Percentiles rank a stretch among this genome's conserved stretches.
These are phyloP conservation scores for Apocheima hispidaria DNA, from an alignment of 2,888 invertebrate genomes.

Conservation along the genomic window DNA sequence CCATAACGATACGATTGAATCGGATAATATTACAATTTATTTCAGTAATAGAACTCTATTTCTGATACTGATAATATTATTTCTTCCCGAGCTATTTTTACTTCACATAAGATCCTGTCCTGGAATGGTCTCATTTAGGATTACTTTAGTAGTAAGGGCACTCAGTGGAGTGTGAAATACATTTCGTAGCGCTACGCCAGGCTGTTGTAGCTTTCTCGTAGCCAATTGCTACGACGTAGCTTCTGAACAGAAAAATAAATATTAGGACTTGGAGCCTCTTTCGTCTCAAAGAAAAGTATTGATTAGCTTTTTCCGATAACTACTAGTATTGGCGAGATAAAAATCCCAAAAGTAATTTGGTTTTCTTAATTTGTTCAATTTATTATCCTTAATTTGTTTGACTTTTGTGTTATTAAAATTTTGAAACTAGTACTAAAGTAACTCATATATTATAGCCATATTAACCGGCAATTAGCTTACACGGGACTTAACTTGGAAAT, in stretches of 20 bases:
- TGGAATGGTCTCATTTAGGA: constrained; percentile 27
- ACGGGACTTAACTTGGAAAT: too few species aligned
- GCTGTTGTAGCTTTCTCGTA: constrained; percentile 44
- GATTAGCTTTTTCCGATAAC: too few species aligned
- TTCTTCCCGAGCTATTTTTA: constrained; percentile 10
- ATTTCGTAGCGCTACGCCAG: constrained; percentile 39
- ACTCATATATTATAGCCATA: too few species aligned
- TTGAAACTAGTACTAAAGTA: too few species aligned
- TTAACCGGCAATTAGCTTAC: too few species aligned
- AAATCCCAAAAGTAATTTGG: too few species aligned
- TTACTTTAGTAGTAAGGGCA: constrained; percentile 24
- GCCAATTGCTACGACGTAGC: constrained; percentile 26
- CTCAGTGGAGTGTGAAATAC: constrained; percentile 38
- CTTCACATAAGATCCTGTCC: background rate
- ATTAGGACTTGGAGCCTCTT: background rate
- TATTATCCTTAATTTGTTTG: too few species aligned
- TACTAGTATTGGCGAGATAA: too few species aligned
- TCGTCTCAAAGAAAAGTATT: too few species aligned
- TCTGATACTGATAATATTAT: background rate
- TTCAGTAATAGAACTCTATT: constrained; percentile 1
- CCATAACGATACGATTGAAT: background rate
- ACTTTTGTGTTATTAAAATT: too few species aligned
- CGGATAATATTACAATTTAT: constrained; percentile 3
- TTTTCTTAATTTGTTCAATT: too few species aligned
- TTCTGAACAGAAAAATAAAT: constrained; percentile 6